A percentile compares a stretch with the other conserved stretches of the same genome.
phyloP scores from a whole-genome alignment of 2,888 invertebrate genomes.

The Folsomia candida region DNA sequence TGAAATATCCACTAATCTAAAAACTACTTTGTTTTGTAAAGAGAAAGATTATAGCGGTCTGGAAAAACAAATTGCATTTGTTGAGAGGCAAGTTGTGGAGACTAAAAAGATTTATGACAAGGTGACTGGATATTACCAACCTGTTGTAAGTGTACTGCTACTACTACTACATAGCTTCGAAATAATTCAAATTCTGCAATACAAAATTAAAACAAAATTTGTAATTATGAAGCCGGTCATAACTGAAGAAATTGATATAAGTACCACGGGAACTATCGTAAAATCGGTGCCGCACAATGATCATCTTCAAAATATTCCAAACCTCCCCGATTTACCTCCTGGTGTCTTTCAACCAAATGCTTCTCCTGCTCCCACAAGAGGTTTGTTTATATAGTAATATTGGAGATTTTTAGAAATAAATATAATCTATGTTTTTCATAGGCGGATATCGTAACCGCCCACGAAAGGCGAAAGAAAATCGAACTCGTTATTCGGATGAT shows the following conservation, averaged over 20 bases:
- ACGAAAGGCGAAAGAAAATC: conserved; percentile 1
- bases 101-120: conserved; percentile 14
- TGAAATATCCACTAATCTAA: too few relatives aligned
- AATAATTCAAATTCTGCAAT: neutral
- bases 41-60: neutral
- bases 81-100: neutral
- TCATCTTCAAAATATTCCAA: conserved; percentile 15
- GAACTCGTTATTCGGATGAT: neutral
- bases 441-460: neutral
- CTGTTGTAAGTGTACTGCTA: conserved; percentile 4
- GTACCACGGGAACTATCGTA: conserved; percentile 19
- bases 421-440: too few relatives aligned
- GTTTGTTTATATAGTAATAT: neutral
- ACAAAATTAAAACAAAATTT: neutral
- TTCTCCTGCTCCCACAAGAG: neutral
- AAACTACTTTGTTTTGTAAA: neutral
- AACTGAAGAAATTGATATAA: conserved; percentile 32
- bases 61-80: neutral
- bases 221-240: conserved; percentile 20
- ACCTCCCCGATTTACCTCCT: neutral
- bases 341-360: neutral
- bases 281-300: neutral
- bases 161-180: too few relatives aligned
- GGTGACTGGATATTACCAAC: conserved; percentile 1
- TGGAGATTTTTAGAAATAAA: neutral